Percentiles rank a stretch among this genome's conserved stretches.
phyloP scores from a whole-genome alignment of 2,888 invertebrate species.

The Zootermopsis nevadensis region DNA sequence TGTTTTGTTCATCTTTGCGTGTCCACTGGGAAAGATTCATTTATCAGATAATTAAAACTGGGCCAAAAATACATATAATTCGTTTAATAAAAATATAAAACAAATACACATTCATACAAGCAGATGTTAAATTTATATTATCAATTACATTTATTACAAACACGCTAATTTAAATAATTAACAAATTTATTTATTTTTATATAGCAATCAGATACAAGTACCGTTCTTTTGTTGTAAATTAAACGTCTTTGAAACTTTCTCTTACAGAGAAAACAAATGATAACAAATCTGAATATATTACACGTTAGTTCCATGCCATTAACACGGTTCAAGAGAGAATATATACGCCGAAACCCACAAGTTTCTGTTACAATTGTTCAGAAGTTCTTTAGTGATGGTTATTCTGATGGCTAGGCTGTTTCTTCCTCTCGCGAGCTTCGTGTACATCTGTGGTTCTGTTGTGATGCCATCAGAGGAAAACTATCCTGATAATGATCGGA shows the following conservation, averaged over 20 bases:
- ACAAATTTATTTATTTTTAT: not conserved
- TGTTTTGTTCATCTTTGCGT: not conserved
- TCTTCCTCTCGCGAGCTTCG: not conserved
- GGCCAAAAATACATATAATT: not conserved
- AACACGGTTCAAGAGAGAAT: not conserved
- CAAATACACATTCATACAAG: not conserved
- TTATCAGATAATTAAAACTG: not conserved
- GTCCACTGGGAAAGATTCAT: not conserved
- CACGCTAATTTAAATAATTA: not conserved
- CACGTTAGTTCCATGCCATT: too few species aligned
- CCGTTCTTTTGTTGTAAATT: not conserved
- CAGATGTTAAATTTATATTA: not conserved
- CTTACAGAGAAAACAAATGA: not conserved
- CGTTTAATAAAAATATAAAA: not conserved
- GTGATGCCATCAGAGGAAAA: not conserved
- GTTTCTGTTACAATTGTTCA: too few species aligned
- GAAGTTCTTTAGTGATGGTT: too few species aligned
- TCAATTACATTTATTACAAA: not conserved
- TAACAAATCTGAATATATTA: not conserved
- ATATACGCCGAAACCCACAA: not conserved
- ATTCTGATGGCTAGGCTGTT: not conserved
- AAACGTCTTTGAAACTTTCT: not conserved
- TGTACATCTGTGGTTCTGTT: conserved; percentile 24
- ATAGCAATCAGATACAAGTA: not conserved
- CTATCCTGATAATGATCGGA: not conserved